These are phyloP conservation scores for Scolanthus callimorphus DNA, from an alignment of 92 coral and sea anemone genomes.

Conservation along the genomic window DNA sequence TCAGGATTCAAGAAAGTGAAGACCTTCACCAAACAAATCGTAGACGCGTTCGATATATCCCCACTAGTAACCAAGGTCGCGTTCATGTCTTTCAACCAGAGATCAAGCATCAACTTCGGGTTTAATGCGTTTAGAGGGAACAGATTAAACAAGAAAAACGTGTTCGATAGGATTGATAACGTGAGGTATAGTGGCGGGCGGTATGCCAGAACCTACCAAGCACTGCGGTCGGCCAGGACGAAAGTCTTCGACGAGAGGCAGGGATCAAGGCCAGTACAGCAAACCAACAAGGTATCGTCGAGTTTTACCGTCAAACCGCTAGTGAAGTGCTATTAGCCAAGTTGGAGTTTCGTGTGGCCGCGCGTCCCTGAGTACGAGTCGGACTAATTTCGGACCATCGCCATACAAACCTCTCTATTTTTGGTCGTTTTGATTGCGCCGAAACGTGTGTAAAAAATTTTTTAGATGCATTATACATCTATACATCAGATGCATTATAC, in stretches of 20 bases:
- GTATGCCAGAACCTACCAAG: slow-evolving; percentile 23
- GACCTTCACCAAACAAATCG: slow-evolving; percentile 50
- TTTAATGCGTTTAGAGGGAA: slow-evolving; percentile 32
- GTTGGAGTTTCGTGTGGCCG: too few species aligned
- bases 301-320: too few species aligned
- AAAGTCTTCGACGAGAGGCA: slow-evolving; percentile 26
- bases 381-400: too few species aligned
- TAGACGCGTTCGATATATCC: slow-evolving; percentile 54
- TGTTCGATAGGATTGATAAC: slow-evolving; percentile 40
- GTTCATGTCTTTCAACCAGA: slow-evolving; percentile 35
- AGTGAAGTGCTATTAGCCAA: too few species aligned
- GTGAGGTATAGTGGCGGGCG: slow-evolving; percentile 6
- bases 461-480: too few species aligned
- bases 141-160: slow-evolving; percentile 4
- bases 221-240: slow-evolving; percentile 17
- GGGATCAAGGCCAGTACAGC: slow-evolving; percentile 35
- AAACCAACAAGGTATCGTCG: slow-evolving; percentile 51
- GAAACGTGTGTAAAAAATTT: too few species aligned
- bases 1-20: slow-evolving; percentile 42
- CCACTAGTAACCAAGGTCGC: slow-evolving; percentile 41
- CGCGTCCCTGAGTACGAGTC: too few species aligned
- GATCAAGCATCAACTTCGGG: slow-evolving; percentile 41
- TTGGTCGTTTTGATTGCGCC: too few species aligned
- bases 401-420: too few species aligned
- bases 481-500: too few species aligned